phyloP scores from a whole-genome alignment of 2,888 invertebrate species.

The Dinocampus coccinellae region DNA sequence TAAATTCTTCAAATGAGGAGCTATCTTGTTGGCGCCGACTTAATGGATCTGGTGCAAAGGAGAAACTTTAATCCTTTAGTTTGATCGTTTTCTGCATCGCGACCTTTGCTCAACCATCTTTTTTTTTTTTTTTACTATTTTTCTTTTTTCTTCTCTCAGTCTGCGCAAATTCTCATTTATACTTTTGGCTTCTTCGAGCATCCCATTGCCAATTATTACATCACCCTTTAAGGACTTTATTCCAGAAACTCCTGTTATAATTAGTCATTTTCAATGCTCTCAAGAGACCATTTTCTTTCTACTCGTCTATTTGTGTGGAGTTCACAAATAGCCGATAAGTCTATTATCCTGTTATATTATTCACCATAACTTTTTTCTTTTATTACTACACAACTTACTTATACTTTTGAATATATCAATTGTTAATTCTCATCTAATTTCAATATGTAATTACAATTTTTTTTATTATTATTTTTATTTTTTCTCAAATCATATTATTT shows the following conservation, averaged over 20 bases:
- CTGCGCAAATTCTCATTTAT: background rate
- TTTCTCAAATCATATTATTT: background rate
- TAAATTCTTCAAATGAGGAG: no score
- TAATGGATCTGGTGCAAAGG: constrained; percentile 9
- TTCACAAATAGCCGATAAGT: constrained; percentile 9
- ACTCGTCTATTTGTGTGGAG: constrained; percentile 2
- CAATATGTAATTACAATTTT: background rate
- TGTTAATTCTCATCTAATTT: background rate
- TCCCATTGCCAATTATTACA: constrained; percentile 17
- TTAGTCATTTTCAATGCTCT: background rate
- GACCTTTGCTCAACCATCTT: background rate
- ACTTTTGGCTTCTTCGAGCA: background rate
- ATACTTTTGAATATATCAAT: background rate
- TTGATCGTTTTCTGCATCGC: background rate
- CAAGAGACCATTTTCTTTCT: background rate
- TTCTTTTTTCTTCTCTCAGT: no score
- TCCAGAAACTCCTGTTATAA: background rate
- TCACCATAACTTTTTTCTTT: background rate
- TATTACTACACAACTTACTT: background rate
- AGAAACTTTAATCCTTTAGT: constrained; percentile 7
- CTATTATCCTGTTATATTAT: background rate
- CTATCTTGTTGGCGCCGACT: no score
- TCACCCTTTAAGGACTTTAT: background rate
- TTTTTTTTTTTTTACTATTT: no score
- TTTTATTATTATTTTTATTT: background rate